These are phyloP conservation scores for Luscinia luscinia DNA, from an alignment of 2,797 vertebrate species.

Conservation along the genomic window DNA sequence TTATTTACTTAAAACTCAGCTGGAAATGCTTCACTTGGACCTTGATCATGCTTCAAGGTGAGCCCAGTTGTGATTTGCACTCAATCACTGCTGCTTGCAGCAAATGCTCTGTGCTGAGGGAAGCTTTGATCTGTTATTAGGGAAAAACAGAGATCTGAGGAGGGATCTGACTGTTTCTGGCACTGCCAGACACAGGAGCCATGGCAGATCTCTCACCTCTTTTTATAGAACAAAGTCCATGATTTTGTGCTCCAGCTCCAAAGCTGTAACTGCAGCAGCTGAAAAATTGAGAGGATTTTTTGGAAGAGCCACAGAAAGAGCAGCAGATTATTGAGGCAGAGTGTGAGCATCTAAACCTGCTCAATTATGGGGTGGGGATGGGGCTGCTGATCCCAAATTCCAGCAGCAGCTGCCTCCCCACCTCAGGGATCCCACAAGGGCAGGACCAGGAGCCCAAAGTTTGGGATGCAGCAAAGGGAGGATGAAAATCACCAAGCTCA, in stretches of 20 bases:
- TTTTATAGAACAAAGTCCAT: fast-evolving
- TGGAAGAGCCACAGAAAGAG: background rate
- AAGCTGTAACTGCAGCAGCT: background rate
- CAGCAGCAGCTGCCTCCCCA: background rate
- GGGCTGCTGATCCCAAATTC: background rate
- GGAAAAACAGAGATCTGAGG: background rate
- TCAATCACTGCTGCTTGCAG: background rate
- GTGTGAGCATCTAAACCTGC: background rate
- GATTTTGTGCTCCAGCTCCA: background rate
- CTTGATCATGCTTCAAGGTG: background rate
- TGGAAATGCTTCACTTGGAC: background rate
- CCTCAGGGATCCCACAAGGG: background rate
- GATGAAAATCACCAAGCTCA: fast-evolving
- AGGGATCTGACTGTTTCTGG: background rate
- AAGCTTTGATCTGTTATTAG: background rate
- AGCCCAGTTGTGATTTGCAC: background rate
- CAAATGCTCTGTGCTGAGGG: background rate
- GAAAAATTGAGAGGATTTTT: fast-evolving
- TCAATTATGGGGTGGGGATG: background rate
- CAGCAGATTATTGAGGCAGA: fast-evolving
- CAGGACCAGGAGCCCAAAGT: background rate
- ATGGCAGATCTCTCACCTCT: background rate
- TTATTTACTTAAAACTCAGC: background rate
- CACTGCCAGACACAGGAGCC: background rate
- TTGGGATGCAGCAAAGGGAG: background rate